Evolutionary conservation across 2,888 invertebrate genomes (phyloP).

Genomic region (Bruchidius siliquastri): DNA sequence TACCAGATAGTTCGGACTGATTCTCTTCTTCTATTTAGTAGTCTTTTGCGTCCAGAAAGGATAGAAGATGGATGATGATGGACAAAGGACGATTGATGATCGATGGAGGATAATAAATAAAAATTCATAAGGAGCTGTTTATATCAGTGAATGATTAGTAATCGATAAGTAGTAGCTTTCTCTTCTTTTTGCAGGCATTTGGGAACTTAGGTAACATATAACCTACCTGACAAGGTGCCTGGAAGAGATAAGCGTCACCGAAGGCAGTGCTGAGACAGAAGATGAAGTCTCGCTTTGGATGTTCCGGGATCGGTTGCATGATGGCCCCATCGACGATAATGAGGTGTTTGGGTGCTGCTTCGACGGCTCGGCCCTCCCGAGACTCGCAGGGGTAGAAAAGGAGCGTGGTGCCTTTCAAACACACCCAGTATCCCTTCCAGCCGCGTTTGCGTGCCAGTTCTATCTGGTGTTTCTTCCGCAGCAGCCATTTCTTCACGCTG

Average conservation of each 20-base stretch:
- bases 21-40: no score
- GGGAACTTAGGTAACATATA: no score
- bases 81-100: no score
- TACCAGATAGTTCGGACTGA: no score
- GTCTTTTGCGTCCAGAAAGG: no score
- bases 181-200: no score
- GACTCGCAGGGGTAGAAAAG: conserved; percentile 95
- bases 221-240: conserved; percentile 78
- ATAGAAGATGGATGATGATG: no score
- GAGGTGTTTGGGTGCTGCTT: conserved; percentile 90
- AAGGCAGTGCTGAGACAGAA: conserved; percentile 97
- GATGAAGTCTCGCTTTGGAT: conserved; percentile 95
- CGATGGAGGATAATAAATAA: no score
- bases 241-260: conserved; percentile 96
- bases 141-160: no score
- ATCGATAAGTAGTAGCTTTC: no score
- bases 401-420: conserved; percentile 92
- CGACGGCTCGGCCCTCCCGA: conserved; percentile 83
- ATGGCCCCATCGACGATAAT: conserved; percentile 95
- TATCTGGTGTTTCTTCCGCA: conserved; percentile 94
- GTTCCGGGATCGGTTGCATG: conserved; percentile 98
- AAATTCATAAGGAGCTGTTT: no score
- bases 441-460: conserved; percentile 92
- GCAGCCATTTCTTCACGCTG: conserved; percentile 96
- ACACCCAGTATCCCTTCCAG: conserved; percentile 99